Evolutionary conservation across 2,888 invertebrate species (phyloP), one percentile per base, ranked within the genome.

Genomic region (Lithophane ornitopus): DNA sequence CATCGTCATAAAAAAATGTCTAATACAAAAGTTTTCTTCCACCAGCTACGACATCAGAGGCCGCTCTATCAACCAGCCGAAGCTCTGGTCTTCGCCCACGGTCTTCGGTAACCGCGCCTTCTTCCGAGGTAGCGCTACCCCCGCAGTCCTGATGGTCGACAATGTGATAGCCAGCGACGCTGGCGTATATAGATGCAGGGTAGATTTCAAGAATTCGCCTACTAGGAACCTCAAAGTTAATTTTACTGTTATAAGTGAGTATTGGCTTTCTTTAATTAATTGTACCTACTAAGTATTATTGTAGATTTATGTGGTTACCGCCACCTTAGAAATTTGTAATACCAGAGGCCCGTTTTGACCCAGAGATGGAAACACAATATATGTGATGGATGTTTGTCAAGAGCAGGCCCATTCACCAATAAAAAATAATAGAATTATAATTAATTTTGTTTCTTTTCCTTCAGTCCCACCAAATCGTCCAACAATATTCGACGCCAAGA

Each of bases 201-300:
- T 99, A 62, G 99, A 99, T 96, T 99, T 99, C 96, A 98, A 98
- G 93, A 98, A 98, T 92, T 98, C 98, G 28, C 98, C 98, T 4
- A 99, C 99, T 44, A 97, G 98, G 88, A 98, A 99, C 94, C 97
- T 98, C 90, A 98, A 98, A 97, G 98, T 99, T 95, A 98, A 98
- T 96, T 97, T 99, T 92, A 98, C 98, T 90, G 98, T 99, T 90
- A 98, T 99, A 95, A 98, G 99, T 99, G 96, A 98, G 98, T 98
- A 87, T 73, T 59, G 6, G 0, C 3, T 19, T 59, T 34, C 3
- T 28, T 58, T 9, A 3, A 28, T 28, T 7, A 56, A 56, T 56
- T 26, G 7, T 26, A 56, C 12, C 6, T 26, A 54, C 26, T 54
- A n/a, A 26, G 14, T 26, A 7, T 56, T 56, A 26, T 26, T 12